A percentile compares a stretch with the other conserved stretches of the same genome.
Evolutionary conservation across 2,888 invertebrate genomes (phyloP).

Genomic region (Torymus aiolomorphi): DNA sequence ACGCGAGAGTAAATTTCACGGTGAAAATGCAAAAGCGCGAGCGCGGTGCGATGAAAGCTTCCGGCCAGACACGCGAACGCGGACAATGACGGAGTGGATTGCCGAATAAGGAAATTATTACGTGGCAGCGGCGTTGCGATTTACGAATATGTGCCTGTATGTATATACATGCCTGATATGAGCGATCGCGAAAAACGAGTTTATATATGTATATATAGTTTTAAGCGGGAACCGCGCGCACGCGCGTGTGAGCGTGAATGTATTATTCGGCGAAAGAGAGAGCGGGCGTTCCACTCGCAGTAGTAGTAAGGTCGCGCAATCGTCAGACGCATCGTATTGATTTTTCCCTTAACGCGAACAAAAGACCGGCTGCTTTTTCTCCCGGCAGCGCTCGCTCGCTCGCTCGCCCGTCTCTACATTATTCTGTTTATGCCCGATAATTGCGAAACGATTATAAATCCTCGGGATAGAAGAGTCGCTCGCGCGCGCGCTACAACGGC

Average conservation of each 20-base stretch:
- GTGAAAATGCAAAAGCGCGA: too few relatives aligned
- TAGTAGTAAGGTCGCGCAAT: constrained; percentile 51
- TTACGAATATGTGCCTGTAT: background rate
- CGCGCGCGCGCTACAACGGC: background rate
- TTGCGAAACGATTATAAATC: constrained; percentile 4
- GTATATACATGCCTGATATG: too few relatives aligned
- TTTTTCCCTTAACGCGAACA: constrained; percentile 50
- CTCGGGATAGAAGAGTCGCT: too few relatives aligned
- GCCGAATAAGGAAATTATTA: too few relatives aligned
- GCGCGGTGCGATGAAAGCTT: too few relatives aligned
- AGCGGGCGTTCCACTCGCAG: background rate
- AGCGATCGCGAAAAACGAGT: constrained; percentile 12
- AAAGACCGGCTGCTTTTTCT: constrained; percentile 39
- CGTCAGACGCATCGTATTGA: constrained; percentile 57
- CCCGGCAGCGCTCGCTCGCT: background rate
- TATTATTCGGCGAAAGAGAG: background rate
- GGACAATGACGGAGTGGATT: background rate
- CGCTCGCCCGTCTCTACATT: background rate
- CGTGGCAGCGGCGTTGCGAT: background rate
- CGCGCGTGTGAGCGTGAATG: background rate
- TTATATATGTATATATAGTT: background rate
- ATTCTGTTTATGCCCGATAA: constrained; percentile 7
- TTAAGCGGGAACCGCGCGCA: background rate
- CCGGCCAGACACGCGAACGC: too few relatives aligned
- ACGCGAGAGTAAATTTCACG: too few relatives aligned